These are phyloP conservation scores for Caenorhabditis plicata DNA, from an alignment of 2,888 invertebrate genomes.

Conservation along the genomic window DNA sequence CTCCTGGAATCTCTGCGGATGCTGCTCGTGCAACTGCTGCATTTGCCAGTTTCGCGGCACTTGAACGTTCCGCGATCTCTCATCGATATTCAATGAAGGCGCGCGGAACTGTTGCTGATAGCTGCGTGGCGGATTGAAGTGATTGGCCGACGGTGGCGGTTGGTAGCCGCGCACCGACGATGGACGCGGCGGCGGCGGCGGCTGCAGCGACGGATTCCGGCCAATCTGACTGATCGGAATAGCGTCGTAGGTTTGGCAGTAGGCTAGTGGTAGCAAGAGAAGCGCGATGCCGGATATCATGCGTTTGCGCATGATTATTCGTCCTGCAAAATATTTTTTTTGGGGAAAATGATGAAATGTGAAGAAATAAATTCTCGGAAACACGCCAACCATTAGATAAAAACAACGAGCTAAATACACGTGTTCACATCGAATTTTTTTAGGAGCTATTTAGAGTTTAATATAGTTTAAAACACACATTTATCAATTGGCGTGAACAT, in stretches of 20 bases:
- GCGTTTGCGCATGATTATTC: no score
- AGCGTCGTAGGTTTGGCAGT: constrained; percentile 24
- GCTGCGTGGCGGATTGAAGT: constrained; percentile 38
- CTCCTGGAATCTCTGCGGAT: constrained; percentile 21
- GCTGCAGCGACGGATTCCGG: not conserved
- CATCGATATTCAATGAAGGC: constrained; percentile 13
- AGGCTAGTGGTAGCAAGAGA: no score
- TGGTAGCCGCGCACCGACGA: constrained; percentile 21
- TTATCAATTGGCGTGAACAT: no score
- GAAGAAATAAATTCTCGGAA: no score
- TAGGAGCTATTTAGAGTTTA: no score
- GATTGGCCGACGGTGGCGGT: constrained; percentile 29
- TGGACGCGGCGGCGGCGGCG: not conserved
- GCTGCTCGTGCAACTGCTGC: constrained; percentile 31
- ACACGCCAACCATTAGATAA: no score
- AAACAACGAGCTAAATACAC: no score
- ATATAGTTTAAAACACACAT: no score
- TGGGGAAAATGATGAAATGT: no score
- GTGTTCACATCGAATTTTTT: no score
- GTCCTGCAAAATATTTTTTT: no score
- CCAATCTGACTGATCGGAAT: constrained; percentile 23
- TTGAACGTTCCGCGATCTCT: not conserved
- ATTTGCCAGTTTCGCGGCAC: constrained; percentile 22
- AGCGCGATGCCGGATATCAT: no score
- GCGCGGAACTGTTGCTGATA: constrained; percentile 14